phyloP scores from a whole-genome alignment of 2,888 invertebrate species.

The Conomelus anceps region DNA sequence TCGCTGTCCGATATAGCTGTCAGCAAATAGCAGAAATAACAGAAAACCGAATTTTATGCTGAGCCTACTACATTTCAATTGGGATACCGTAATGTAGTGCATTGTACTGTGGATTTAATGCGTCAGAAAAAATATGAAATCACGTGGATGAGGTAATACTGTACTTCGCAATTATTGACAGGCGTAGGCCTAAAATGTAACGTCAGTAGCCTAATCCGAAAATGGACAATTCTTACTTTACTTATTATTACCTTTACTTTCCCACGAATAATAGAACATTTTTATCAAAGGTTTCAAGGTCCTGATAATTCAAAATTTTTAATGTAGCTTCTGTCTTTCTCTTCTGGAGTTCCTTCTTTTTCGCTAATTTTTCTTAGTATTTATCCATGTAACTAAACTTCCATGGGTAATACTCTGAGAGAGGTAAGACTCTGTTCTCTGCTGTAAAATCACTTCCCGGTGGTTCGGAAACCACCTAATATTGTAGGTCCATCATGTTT shows the following conservation, averaged over 20 bases:
- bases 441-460: no score
- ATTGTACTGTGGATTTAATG: not conserved
- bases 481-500: no score
- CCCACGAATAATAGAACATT: not conserved
- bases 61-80: not conserved
- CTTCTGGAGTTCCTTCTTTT: no score
- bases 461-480: no score
- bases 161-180: not conserved
- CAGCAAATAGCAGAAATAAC: not conserved
- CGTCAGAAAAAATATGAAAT: not conserved
- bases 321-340: no score
- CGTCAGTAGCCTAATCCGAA: not conserved
- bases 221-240: not conserved
- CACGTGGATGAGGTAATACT: not conserved
- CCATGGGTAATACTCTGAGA: no score
- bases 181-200: not conserved
- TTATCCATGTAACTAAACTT: no score
- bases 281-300: no score
- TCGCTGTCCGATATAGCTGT: not conserved
- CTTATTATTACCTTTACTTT: not conserved
- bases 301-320: no score
- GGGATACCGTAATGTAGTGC: not conserved
- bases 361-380: no score
- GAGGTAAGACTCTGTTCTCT: no score
- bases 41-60: not conserved